Evolutionary conservation across 2,888 invertebrate genomes (phyloP).

Genomic region (Azorinus chamasolen): DNA sequence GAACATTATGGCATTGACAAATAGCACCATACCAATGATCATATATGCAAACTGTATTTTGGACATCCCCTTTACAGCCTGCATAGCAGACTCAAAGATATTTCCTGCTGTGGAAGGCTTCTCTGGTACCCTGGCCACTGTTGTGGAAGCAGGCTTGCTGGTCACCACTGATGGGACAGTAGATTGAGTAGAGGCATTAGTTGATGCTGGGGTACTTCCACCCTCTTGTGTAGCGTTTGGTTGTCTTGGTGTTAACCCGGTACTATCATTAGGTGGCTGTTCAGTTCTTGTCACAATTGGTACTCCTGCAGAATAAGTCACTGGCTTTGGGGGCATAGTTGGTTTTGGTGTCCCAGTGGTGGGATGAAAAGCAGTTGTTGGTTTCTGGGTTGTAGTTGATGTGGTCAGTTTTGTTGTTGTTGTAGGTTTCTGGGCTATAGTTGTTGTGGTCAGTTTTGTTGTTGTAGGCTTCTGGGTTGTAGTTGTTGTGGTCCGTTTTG

Average conservation of each 20-base stretch:
- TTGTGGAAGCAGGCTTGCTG: conserved; percentile 7
- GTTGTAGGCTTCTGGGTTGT: conserved; percentile 29
- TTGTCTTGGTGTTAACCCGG: too few species aligned
- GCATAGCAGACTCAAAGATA: conserved; percentile 63
- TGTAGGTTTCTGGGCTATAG: conserved; percentile 34
- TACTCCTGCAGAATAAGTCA: too few species aligned
- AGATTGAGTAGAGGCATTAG: background rate
- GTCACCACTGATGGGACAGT: background rate
- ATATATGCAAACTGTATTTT: conserved; percentile 86
- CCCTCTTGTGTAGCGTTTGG: too few species aligned
- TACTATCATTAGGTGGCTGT: too few species aligned
- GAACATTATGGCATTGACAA: conserved; percentile 84
- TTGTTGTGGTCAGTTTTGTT: conserved; percentile 19
- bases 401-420: conserved; percentile 20
- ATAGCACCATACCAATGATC: conserved; percentile 83
- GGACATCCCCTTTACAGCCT: conserved; percentile 76
- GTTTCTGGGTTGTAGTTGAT: conserved; percentile 46
- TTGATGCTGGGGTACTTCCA: too few species aligned
- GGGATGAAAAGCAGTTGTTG: background rate
- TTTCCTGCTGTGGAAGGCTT: conserved; percentile 67
- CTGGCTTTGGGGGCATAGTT: background rate
- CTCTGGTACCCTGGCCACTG: conserved; percentile 35
- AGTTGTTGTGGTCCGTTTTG: conserved; percentile 21
- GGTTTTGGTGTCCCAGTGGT: background rate
- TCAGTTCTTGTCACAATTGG: too few species aligned